phyloP scores from a whole-genome alignment of 2,888 invertebrate species.

The Atrina japonica region DNA sequence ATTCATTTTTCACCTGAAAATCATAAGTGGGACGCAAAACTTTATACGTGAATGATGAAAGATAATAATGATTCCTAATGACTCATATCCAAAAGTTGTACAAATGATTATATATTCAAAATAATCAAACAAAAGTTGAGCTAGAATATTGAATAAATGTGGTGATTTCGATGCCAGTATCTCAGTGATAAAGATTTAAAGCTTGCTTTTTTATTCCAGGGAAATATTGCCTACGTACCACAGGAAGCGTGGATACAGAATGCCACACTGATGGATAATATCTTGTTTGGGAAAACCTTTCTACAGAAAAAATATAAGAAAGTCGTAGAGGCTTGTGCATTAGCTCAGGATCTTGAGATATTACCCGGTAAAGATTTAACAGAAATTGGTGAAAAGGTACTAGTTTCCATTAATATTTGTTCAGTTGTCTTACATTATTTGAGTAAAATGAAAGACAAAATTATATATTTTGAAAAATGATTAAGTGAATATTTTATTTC shows the following conservation, averaged over 20 bases:
- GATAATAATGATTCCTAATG: too few species aligned
- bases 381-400: slow-evolving; percentile 97
- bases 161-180: too few species aligned
- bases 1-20: too few species aligned
- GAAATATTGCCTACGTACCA: slow-evolving; percentile 82
- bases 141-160: too few species aligned
- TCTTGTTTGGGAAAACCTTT: slow-evolving; percentile 91
- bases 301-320: slow-evolving; percentile 88
- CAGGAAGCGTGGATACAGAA: slow-evolving; percentile 96
- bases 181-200: too few species aligned
- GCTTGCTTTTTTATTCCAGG: slow-evolving; percentile 72
- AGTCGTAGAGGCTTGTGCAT: slow-evolving; percentile 93
- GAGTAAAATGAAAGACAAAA: neutral
- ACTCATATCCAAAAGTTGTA: too few species aligned
- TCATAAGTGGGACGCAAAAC: too few species aligned
- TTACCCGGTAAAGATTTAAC: slow-evolving; percentile 93
- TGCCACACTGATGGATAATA: slow-evolving; percentile 94
- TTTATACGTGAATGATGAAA: too few species aligned
- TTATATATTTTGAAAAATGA: neutral
- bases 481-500: too few species aligned
- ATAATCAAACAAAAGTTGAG: too few species aligned
- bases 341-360: slow-evolving; percentile 92
- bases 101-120: too few species aligned
- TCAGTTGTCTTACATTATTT: neutral
- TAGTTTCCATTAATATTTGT: too few species aligned